Percentiles rank a stretch among this genome's conserved stretches.
Conservation (phyloP, 2,113 vertebrate genomes). For the Prolemur simus region DNA sequence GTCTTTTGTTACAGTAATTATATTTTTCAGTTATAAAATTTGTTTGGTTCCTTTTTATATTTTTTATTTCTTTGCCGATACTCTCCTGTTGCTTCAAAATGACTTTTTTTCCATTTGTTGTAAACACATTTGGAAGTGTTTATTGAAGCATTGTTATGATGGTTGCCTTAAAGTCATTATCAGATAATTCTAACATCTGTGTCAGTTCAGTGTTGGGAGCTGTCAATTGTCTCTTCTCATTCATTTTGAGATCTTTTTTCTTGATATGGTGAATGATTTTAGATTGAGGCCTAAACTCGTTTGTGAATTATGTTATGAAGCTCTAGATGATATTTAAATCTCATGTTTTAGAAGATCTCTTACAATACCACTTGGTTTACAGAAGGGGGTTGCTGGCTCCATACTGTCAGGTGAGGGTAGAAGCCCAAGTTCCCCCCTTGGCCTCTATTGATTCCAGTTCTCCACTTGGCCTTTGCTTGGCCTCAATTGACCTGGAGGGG, state of each 20-base stretch:
- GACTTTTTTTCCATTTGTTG: neutral
- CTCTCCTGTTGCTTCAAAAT: neutral
- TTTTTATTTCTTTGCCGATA: neutral
- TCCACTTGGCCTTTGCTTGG: neutral
- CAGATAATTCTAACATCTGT: neutral
- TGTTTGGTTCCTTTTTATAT: neutral
- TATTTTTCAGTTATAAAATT: neutral
- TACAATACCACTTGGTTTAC: neutral
- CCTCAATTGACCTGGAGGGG: too few relatives aligned
- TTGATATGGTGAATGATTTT: neutral
- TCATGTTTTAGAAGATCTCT: neutral
- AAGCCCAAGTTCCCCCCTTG: neutral
- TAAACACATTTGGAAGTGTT: neutral
- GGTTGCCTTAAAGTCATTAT: neutral
- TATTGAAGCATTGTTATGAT: neutral
- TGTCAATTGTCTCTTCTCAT: neutral
- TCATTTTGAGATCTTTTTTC: neutral
- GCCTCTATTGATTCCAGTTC: neutral
- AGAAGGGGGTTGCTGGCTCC: neutral
- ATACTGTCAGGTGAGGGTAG: rapidly evolving
- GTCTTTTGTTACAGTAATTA: neutral
- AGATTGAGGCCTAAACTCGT: neutral
- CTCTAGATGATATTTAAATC: neutral
- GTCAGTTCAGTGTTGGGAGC: neutral
- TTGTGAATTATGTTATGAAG: neutral